These are phyloP conservation scores for Drosophila kokeensis DNA, from an alignment of 2,888 invertebrate species.

Conservation along the genomic window DNA sequence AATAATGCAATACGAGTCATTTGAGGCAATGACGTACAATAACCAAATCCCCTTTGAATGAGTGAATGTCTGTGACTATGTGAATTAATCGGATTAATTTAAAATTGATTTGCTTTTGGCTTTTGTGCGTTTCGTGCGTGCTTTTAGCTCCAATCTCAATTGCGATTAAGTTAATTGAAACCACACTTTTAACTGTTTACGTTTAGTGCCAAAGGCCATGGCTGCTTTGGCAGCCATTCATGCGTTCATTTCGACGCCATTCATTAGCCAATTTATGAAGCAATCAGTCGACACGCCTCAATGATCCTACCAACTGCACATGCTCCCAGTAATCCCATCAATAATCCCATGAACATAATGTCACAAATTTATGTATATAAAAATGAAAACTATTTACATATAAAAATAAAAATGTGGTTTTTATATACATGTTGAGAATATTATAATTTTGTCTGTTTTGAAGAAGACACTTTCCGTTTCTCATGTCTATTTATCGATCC, in stretches of 20 bases:
- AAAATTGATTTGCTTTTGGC: conserved; percentile 27
- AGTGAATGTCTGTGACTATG: conserved; percentile 21
- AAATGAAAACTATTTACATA: neutral
- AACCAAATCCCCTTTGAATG: conserved; percentile 27
- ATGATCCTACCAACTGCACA: conserved; percentile 4
- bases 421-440: neutral
- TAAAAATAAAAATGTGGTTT: neutral
- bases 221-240: conserved; percentile 38
- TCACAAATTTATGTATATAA: neutral
- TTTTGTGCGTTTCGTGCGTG: conserved; percentile 49
- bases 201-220: conserved; percentile 3
- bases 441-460: neutral
- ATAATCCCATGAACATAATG: conserved; percentile 7
- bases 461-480: neutral
- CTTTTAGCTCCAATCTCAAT: conserved; percentile 1
- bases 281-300: conserved; percentile 39
- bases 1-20: conserved; percentile 19
- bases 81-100: conserved; percentile 60
- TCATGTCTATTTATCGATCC: neutral
- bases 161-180: conserved; percentile 44
- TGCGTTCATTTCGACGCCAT: conserved; percentile 42
- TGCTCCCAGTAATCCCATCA: neutral
- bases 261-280: conserved; percentile 57
- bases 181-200: conserved; percentile 9
- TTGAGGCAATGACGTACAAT: conserved; percentile 26